phyloP scores from a whole-genome alignment of 2,797 vertebrate species.

The Limnodromus scolopaceus region DNA sequence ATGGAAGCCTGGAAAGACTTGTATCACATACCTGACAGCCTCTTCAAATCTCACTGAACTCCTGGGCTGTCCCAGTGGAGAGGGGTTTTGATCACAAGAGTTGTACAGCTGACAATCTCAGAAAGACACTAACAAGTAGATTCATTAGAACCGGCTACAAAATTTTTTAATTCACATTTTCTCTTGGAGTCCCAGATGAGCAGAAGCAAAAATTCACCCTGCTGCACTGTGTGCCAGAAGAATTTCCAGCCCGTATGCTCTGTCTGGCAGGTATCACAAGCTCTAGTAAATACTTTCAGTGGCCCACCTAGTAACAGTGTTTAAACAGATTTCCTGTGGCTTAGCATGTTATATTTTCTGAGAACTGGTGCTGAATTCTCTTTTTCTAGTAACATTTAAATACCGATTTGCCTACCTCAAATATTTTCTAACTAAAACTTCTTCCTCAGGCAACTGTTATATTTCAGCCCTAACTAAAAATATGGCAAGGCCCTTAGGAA shows the following conservation, averaged over 20 bases:
- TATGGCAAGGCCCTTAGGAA: not conserved
- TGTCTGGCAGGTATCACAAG: not conserved
- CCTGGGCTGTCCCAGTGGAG: not conserved
- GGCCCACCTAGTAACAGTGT: not conserved
- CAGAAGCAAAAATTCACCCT: not conserved
- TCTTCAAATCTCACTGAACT: not conserved
- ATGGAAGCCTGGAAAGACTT: not conserved
- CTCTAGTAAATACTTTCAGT: not conserved
- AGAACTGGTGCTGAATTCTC: not conserved
- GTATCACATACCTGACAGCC: not conserved
- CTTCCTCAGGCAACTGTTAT: conserved; percentile 15
- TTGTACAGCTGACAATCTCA: fast-evolving
- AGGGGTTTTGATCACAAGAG: not conserved
- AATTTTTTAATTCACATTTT: not conserved
- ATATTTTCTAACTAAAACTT: conserved; percentile 47
- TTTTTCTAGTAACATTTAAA: conserved; percentile 38
- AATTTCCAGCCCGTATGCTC: not conserved
- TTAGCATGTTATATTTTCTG: not conserved
- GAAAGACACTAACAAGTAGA: not conserved
- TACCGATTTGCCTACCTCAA: conserved; percentile 15
- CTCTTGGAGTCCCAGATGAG: not conserved
- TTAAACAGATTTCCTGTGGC: not conserved
- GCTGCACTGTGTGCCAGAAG: not conserved
- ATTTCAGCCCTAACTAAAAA: conserved; percentile 13
- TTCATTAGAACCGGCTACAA: not conserved